These are phyloP conservation scores for Thaleichthys pacificus DNA, from an alignment of 2,797 vertebrate genomes.

Conservation along the genomic window DNA sequence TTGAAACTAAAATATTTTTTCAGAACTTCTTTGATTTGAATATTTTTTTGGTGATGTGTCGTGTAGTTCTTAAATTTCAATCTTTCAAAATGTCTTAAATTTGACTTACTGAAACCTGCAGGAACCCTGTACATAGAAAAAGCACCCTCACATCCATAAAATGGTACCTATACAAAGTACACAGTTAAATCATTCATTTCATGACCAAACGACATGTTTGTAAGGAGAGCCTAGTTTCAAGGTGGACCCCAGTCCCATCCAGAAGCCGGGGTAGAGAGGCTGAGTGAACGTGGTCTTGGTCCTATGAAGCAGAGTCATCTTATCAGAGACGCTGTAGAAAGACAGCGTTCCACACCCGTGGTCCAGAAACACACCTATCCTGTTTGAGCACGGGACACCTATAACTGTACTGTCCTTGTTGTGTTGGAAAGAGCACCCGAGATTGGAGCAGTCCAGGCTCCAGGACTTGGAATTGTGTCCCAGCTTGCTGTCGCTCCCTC, in stretches of 20 bases:
- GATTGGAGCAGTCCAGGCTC: conserved; percentile 66
- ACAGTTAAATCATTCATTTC: background rate
- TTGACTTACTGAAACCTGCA: too few species aligned
- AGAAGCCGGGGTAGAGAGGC: conserved; percentile 72
- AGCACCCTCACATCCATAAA: background rate
- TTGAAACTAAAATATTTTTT: too few species aligned
- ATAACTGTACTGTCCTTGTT: conserved; percentile 54
- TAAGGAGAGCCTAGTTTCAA: conserved; percentile 61
- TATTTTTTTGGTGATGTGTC: too few species aligned
- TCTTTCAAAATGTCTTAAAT: too few species aligned
- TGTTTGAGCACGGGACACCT: conserved; percentile 31
- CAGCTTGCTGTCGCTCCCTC: conserved; percentile 66
- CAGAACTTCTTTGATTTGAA: too few species aligned
- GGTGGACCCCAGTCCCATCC: conserved; percentile 72
- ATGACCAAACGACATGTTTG: conserved; percentile 4
- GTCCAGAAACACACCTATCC: conserved; percentile 72
- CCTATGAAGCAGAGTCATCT: conserved; percentile 63
- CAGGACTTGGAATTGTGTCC: conserved; percentile 75
- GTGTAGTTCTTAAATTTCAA: too few species aligned
- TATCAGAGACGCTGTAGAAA: conserved; percentile 68
- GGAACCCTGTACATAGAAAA: too few species aligned
- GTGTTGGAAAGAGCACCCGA: conserved; percentile 65
- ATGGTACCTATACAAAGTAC: background rate
- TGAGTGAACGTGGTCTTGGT: conserved; percentile 63
- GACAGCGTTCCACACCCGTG: conserved; percentile 63